A percentile compares a stretch with the other conserved stretches of the same genome.
phyloP scores from a whole-genome alignment of 2,797 vertebrate genomes.

The Gephyroberyx darwinii region DNA sequence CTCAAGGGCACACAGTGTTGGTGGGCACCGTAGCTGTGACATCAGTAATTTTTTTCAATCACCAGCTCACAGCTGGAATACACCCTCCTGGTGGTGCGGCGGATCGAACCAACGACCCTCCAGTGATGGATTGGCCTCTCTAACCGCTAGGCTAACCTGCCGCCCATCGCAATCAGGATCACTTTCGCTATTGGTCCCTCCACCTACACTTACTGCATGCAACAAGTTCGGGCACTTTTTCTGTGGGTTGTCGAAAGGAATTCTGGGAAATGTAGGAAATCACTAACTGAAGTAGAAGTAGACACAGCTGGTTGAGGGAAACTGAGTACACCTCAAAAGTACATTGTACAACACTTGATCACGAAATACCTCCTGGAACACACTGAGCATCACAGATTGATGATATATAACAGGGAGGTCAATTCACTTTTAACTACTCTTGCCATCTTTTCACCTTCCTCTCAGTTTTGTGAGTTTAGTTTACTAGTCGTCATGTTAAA shows the following conservation, averaged over 20 bases:
- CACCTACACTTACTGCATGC: conserved; percentile 17
- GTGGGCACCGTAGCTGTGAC: no score
- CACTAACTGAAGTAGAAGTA: conserved; percentile 12
- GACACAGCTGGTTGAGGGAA: conserved; percentile 2
- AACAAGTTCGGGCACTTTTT: conserved; percentile 35
- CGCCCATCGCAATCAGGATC: conserved; percentile 10
- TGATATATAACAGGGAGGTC: conserved; percentile 17
- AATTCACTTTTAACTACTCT: no score
- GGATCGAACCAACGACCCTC: no score
- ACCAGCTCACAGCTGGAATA: no score
- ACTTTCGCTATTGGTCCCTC: neutral
- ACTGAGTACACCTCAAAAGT: neutral
- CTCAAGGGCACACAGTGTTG: no score
- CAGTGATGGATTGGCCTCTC: no score
- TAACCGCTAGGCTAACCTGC: no score
- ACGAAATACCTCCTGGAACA: conserved; percentile 12
- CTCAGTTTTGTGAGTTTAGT: no score
- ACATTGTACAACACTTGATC: conserved; percentile 29
- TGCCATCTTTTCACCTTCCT: no score
- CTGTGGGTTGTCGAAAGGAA: conserved; percentile 16
- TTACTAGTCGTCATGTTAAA: neutral
- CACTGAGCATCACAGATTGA: conserved; percentile 35
- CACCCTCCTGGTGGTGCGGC: no score
- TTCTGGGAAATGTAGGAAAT: neutral
- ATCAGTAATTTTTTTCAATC: no score